These are phyloP conservation scores for Tholera decimalis DNA, from an alignment of 2,888 invertebrate species.

Conservation along the genomic window DNA sequence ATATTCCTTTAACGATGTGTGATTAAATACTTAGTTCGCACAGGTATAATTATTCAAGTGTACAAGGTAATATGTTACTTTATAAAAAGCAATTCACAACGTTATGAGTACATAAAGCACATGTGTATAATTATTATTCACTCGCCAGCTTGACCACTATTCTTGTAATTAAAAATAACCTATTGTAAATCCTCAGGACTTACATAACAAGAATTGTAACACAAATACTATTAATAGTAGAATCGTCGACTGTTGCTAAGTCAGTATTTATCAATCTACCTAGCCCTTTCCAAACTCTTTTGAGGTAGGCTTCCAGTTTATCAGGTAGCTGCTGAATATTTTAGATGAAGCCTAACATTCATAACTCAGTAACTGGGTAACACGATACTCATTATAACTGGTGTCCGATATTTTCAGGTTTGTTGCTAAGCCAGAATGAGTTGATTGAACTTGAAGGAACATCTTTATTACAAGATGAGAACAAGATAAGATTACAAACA, in stretches of 20 bases:
- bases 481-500: constrained; percentile 15
- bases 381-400: background rate
- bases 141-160: constrained; percentile 1
- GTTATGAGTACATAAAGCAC: constrained; percentile 24
- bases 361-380: background rate
- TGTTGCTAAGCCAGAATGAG: background rate
- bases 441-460: background rate
- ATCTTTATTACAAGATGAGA: background rate
- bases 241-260: background rate
- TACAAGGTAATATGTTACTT: constrained; percentile 14
- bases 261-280: background rate
- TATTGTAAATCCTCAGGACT: background rate
- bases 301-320: background rate
- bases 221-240: background rate
- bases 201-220: background rate
- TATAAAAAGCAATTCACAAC: constrained; percentile 30
- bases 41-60: constrained; percentile 12
- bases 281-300: too few relatives aligned
- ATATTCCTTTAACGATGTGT: background rate
- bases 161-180: constrained; percentile 20
- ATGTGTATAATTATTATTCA: constrained; percentile 11
- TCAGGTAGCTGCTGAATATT: background rate
- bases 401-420: background rate
- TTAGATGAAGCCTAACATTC: background rate
- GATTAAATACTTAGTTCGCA: constrained; percentile 9